phyloP scores from a whole-genome alignment of 2,113 vertebrate genomes.

The Tympanuchus pallidicinctus region DNA sequence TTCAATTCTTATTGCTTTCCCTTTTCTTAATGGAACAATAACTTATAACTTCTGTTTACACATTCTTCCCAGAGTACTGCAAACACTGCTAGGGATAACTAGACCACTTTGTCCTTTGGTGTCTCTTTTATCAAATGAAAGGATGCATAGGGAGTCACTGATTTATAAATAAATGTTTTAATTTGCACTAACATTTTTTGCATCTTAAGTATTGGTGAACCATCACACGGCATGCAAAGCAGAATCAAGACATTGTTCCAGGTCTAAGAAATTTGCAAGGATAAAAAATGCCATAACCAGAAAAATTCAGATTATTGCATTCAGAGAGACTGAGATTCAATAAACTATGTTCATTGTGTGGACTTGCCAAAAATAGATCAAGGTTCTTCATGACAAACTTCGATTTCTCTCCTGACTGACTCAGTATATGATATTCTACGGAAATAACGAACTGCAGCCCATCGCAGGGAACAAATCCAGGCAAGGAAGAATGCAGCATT shows the following conservation, averaged over 20 bases:
- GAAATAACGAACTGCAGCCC: neutral
- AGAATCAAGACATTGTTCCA: neutral
- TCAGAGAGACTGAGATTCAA: neutral
- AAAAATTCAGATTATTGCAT: neutral
- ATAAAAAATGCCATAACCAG: neutral
- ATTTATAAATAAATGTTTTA: neutral
- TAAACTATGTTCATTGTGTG: neutral
- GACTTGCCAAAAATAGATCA: neutral
- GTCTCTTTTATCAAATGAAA: neutral
- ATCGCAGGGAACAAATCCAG: neutral
- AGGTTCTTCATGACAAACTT: neutral
- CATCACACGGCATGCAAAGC: neutral
- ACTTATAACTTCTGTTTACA: neutral
- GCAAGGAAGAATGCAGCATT: neutral
- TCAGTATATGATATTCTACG: neutral
- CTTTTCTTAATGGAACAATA: neutral
- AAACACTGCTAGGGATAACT: neutral
- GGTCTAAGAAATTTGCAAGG: neutral
- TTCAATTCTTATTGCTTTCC: neutral
- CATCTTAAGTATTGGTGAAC: neutral
- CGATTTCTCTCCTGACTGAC: neutral
- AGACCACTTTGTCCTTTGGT: neutral
- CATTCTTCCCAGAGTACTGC: neutral
- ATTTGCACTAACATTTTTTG: neutral
- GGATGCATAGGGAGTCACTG: neutral